Evolutionary conservation across 1,140 invertebrate species (phyloP).

Genomic region (Musca domestica): DNA sequence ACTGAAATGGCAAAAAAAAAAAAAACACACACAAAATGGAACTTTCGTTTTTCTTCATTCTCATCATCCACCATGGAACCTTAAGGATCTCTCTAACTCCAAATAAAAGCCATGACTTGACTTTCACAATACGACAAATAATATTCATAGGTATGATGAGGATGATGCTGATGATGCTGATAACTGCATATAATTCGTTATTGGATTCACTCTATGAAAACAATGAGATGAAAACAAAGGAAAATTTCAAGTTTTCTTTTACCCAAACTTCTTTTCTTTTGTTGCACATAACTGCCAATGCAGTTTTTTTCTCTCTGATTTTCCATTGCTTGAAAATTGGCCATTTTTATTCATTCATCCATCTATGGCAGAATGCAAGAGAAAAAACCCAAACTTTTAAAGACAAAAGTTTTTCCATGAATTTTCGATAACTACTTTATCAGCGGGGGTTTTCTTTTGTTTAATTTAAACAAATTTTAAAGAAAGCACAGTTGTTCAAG

Average conservation of each 20-base stretch:
- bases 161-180: background rate
- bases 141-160: conserved; percentile 2
- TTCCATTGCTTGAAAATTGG: background rate
- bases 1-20: conserved; percentile 32
- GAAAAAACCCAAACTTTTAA: conserved; percentile 5
- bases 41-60: background rate
- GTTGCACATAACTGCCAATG: background rate
- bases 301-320: background rate
- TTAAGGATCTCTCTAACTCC: too few species aligned
- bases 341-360: too few species aligned
- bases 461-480: too few species aligned
- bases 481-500: too few species aligned
- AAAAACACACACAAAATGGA: background rate
- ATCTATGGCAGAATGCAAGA: background rate
- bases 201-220: background rate
- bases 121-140: too few species aligned
- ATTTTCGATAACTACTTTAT: conserved; percentile 8
- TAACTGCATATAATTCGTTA: conserved; percentile 20
- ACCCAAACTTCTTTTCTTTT: background rate
- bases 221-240: too few species aligned
- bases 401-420: conserved; percentile 20
- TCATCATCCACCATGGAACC: background rate
- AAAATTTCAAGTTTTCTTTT: background rate
- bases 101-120: too few species aligned
- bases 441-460: too few species aligned